Percentiles rank a stretch among this genome's conserved stretches.
Conservation (phyloP, 2,113 vertebrate species). For the Carassius gibelio region DNA sequence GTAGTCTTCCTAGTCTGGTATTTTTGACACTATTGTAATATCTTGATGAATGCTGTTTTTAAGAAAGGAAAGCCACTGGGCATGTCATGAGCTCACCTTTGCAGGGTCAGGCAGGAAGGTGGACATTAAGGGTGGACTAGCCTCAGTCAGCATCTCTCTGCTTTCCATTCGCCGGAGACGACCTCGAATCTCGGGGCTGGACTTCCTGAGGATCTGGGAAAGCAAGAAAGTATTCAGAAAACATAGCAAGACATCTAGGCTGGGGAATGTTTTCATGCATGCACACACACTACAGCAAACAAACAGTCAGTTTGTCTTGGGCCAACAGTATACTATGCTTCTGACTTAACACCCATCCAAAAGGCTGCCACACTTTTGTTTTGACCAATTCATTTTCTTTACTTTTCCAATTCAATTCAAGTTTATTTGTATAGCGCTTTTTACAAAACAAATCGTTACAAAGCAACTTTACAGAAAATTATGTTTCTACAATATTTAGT, state of each 20-base stretch:
- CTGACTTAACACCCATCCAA: background rate
- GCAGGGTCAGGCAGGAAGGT: constrained; percentile 82
- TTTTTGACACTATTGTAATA: background rate
- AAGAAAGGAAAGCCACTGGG: background rate
- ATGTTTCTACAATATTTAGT: too few species aligned
- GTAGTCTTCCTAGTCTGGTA: too few species aligned
- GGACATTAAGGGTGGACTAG: constrained; percentile 81
- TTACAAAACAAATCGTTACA: too few species aligned
- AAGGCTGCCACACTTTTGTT: background rate
- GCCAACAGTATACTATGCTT: background rate
- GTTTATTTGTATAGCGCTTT: too few species aligned
- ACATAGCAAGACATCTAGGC: constrained; percentile 9
- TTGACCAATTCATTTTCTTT: background rate
- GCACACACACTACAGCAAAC: background rate
- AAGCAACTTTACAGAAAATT: too few species aligned
- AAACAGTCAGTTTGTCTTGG: background rate
- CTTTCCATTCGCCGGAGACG: constrained; percentile 82
- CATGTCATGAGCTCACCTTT: constrained; percentile 74
- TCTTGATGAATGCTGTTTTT: background rate
- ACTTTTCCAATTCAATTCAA: background rate
- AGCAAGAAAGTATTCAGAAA: constrained; percentile 33
- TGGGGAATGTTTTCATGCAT: constrained; percentile 15
- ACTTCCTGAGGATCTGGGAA: constrained; percentile 80
- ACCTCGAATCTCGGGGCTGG: constrained; percentile 80
- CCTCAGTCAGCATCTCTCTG: constrained; percentile 81